phyloP scores from a whole-genome alignment of 2,113 vertebrate species.

The Planiliza haematocheilus region DNA sequence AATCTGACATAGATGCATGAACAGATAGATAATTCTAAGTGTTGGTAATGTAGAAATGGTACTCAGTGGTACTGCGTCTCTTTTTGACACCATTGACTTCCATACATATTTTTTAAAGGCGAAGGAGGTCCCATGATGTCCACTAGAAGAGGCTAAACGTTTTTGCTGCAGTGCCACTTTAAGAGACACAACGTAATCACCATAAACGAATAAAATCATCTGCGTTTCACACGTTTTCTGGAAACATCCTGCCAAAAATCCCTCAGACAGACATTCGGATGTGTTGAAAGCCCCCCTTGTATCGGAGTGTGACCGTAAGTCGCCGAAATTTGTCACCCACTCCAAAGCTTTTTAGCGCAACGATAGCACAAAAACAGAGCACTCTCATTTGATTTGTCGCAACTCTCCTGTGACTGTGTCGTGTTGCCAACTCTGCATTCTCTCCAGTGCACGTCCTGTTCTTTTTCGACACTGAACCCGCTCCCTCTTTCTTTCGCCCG shows the following conservation, averaged over 20 bases:
- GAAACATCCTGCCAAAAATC: not conserved
- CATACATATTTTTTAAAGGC: too few relatives aligned
- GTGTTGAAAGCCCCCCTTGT: constrained; percentile 15
- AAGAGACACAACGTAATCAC: too few relatives aligned
- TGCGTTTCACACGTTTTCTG: not conserved
- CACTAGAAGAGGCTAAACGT: too few relatives aligned
- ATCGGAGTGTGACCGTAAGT: not conserved
- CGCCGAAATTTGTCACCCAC: not conserved
- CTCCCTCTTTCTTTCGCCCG: constrained; percentile 30
- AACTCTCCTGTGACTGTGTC: not conserved
- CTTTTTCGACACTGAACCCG: not conserved
- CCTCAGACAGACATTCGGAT: constrained; percentile 2
- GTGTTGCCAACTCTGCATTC: not conserved
- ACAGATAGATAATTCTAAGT: too few relatives aligned
- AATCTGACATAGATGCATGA: too few relatives aligned
- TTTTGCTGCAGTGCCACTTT: too few relatives aligned
- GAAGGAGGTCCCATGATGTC: too few relatives aligned
- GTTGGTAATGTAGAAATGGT: too few relatives aligned
- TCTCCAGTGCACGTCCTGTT: constrained; percentile 37
- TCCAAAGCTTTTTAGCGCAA: too few relatives aligned
- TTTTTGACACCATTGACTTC: too few relatives aligned
- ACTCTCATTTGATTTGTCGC: not conserved
- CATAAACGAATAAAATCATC: too few relatives aligned
- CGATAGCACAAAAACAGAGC: not conserved
- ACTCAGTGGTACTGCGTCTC: too few relatives aligned